Percentiles rank a stretch among this genome's conserved stretches.
Conservation (phyloP, 2,113 vertebrate genomes). For the Symphodus melops region DNA sequence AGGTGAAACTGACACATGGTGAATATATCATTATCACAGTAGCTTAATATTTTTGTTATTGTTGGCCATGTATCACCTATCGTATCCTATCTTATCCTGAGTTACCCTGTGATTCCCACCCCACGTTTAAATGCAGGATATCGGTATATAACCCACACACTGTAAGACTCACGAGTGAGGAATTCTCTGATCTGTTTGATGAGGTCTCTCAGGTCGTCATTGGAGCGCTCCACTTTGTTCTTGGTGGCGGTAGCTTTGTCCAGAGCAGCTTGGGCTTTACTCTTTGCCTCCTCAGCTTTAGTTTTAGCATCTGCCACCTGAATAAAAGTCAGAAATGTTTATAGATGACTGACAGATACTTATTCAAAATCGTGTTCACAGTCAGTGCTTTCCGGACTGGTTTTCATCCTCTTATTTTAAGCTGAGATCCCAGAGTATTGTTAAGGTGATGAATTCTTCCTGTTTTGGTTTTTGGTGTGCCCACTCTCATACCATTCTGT, state of each 20-base stretch:
- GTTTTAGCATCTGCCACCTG: conserved; percentile 92
- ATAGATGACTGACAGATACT: background rate
- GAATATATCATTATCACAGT: no score
- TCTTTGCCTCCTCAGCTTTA: conserved; percentile 89
- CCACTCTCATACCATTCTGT: background rate
- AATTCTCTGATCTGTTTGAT: conserved; percentile 95
- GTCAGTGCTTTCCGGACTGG: no score
- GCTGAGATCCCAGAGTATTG: background rate
- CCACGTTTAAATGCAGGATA: background rate
- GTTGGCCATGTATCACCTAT: no score
- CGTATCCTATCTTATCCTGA: no score
- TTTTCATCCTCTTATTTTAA: no score
- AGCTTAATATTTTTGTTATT: no score
- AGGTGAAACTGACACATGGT: no score
- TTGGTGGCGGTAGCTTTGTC: conserved; percentile 92
- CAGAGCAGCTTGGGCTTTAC: conserved; percentile 88
- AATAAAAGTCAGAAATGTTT: background rate
- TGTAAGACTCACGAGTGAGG: conserved; percentile 90
- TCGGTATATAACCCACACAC: background rate
- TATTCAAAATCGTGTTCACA: background rate
- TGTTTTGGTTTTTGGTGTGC: background rate
- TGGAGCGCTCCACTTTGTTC: conserved; percentile 90
- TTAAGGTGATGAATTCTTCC: background rate
- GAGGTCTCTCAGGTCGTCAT: conserved; percentile 93
- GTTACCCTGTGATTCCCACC: no score